phyloP scores from a whole-genome alignment of 2,113 vertebrate genomes.

The Esox niger region DNA sequence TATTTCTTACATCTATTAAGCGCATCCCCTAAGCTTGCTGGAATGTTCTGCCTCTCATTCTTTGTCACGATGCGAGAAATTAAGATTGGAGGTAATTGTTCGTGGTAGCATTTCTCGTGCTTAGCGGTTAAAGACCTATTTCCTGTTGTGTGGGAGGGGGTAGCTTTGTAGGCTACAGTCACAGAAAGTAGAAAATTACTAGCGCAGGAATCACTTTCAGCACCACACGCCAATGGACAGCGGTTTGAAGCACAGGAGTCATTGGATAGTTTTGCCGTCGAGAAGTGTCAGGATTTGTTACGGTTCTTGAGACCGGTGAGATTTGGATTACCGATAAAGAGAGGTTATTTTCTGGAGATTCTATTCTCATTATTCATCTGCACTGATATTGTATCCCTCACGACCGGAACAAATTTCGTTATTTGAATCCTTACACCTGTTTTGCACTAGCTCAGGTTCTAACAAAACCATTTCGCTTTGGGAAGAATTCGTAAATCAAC shows the following conservation, averaged over 20 bases:
- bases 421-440: conserved; percentile 25
- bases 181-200: conserved; percentile 44
- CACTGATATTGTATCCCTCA: background rate
- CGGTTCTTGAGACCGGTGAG: conserved; percentile 3
- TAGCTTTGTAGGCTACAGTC: conserved; percentile 37
- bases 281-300: conserved; percentile 28
- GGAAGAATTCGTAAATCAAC: background rate
- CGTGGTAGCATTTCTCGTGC: background rate
- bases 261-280: conserved; percentile 20
- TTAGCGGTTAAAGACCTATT: conserved; percentile 10
- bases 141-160: conserved; percentile 39
- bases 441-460: conserved; percentile 6
- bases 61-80: conserved; percentile 18
- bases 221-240: conserved; percentile 63
- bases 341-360: background rate
- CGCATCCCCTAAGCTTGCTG: conserved; percentile 11
- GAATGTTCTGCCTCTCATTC: conserved; percentile 28
- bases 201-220: conserved; percentile 55
- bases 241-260: conserved; percentile 35
- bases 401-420: background rate
- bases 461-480: background rate
- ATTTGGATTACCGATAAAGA: conserved; percentile 25
- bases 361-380: conserved; percentile 1
- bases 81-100: conserved; percentile 14
- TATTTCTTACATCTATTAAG: conserved; percentile 32